Evolutionary conservation across 2,888 invertebrate genomes (phyloP).

Genomic region (Glomeris marginata): DNA sequence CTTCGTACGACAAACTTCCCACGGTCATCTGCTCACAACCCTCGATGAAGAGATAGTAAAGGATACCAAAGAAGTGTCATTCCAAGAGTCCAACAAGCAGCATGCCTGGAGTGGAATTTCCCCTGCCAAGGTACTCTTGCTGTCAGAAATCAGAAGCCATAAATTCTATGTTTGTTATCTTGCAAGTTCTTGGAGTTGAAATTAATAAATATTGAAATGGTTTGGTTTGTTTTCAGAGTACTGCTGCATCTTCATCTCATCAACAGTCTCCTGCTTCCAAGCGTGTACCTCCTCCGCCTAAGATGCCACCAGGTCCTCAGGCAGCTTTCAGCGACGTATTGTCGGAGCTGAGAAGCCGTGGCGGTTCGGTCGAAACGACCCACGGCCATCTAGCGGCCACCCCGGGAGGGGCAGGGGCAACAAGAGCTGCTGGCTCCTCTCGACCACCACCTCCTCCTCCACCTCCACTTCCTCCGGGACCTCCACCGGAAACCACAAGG

Average conservation of each 20-base stretch:
- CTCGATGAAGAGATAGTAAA: too few relatives aligned
- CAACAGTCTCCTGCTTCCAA: neutral
- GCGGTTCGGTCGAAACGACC: conserved; percentile 14
- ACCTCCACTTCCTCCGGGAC: conserved; percentile 67
- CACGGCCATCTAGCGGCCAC: conserved; percentile 5
- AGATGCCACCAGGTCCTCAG: conserved; percentile 22
- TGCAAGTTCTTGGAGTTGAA: too few relatives aligned
- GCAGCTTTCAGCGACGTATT: conserved; percentile 37
- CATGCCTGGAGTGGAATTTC: too few relatives aligned
- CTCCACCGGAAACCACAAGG: conserved; percentile 71
- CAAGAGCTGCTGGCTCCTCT: conserved; percentile 7
- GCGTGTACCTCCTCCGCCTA: conserved; percentile 5
- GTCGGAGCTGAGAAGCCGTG: conserved; percentile 29
- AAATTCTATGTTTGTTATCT: too few relatives aligned
- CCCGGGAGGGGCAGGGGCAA: neutral
- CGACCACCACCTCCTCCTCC: conserved; percentile 21
- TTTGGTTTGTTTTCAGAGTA: too few relatives aligned
- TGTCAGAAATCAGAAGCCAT: too few relatives aligned
- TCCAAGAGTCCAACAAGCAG: conserved; percentile 27
- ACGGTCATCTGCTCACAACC: too few relatives aligned
- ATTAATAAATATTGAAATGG: too few relatives aligned
- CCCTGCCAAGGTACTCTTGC: neutral
- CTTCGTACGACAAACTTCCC: neutral
- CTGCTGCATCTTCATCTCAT: neutral
- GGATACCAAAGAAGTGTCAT: conserved; percentile 26